A percentile compares a stretch with the other conserved stretches of the same genome.
These are phyloP conservation scores for Rhinogobio ventralis DNA, from an alignment of 2,797 vertebrate species.

Conservation along the genomic window DNA sequence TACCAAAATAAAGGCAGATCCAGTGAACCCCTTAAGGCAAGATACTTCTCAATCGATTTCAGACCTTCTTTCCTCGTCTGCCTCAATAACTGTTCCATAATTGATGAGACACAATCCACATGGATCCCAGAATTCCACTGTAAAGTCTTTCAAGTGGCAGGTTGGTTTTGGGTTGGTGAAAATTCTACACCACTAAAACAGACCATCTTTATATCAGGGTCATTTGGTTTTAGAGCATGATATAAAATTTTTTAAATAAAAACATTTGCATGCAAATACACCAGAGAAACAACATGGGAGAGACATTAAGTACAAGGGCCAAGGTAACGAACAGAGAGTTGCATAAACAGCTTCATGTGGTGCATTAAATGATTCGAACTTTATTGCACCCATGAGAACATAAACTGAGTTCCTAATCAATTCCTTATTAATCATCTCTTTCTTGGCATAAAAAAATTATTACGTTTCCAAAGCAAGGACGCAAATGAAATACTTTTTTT, in stretches of 20 bases:
- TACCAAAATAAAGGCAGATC: slow-evolving; percentile 56
- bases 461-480: not conserved
- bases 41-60: slow-evolving; percentile 62
- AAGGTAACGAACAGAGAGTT: not conserved
- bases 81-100: slow-evolving; percentile 62
- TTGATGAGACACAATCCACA: slow-evolving; percentile 51
- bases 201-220: not conserved
- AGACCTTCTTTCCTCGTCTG: slow-evolving; percentile 56
- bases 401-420: slow-evolving; percentile 11
- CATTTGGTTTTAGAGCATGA: not conserved
- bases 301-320: not conserved
- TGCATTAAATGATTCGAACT: too few species aligned
- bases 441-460: too few species aligned
- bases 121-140: slow-evolving; percentile 51
- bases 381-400: not conserved
- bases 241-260: too few species aligned
- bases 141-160: slow-evolving; percentile 46
- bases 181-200: slow-evolving; percentile 27
- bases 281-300: not conserved
- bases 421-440: slow-evolving; percentile 1
- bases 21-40: slow-evolving; percentile 56
- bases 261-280: not conserved
- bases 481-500: slow-evolving; percentile 24
- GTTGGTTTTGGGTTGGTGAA: slow-evolving; percentile 41
- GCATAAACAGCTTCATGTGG: not conserved